These are phyloP conservation scores for Aptenodytes forsteri DNA, from an alignment of 2,113 vertebrate genomes.

Conservation along the genomic window DNA sequence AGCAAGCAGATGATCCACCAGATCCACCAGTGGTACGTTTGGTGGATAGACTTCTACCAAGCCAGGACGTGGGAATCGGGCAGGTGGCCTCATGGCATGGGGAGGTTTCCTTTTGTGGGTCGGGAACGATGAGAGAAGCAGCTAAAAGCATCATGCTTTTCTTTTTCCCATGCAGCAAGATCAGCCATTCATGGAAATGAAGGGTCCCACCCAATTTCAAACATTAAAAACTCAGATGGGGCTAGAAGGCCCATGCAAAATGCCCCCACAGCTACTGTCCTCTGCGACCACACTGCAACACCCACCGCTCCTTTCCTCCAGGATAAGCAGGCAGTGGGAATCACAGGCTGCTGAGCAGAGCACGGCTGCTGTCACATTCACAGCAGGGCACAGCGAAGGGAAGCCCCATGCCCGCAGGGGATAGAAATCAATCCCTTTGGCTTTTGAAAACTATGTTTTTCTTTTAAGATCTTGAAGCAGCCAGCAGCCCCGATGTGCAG, in stretches of 20 bases:
- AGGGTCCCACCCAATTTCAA: neutral
- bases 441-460: neutral
- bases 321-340: neutral
- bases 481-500: neutral
- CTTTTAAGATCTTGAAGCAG: neutral
- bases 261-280: neutral
- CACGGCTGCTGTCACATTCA: neutral
- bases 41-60: neutral
- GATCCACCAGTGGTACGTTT: neutral
- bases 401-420: neutral
- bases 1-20: neutral
- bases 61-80: accelerated
- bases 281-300: neutral
- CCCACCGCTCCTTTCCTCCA: neutral
- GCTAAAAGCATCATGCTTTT: neutral
- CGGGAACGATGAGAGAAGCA: neutral
- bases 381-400: neutral
- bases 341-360: neutral
- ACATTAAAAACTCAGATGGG: neutral
- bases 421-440: neutral
- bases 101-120: neutral
- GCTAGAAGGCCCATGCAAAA: neutral
- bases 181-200: neutral
- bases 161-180: no score
- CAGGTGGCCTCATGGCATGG: neutral